Percentiles rank a stretch among this genome's conserved stretches.
phyloP scores from a whole-genome alignment of 2,797 vertebrate genomes.

The Agapornis canus region DNA sequence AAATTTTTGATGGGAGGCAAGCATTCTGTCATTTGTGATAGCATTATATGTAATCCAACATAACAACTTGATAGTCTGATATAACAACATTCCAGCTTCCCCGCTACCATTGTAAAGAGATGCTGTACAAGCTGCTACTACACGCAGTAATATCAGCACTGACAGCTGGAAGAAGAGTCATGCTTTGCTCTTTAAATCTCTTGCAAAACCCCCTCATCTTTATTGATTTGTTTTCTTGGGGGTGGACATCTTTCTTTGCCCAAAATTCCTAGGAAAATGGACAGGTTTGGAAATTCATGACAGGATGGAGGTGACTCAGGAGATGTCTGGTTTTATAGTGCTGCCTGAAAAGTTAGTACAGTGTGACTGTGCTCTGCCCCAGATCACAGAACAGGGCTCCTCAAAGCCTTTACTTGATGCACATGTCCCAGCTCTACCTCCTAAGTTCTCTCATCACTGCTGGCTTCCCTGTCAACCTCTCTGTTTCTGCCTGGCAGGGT shows the following conservation, averaged over 20 bases:
- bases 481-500: background rate
- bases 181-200: background rate
- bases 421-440: background rate
- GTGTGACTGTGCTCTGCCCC: background rate
- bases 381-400: background rate
- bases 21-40: slow-evolving; percentile 53
- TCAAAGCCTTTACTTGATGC: background rate
- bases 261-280: background rate
- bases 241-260: background rate
- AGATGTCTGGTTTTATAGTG: background rate
- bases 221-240: background rate
- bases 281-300: background rate
- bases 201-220: background rate
- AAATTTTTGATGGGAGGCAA: slow-evolving; percentile 67
- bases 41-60: slow-evolving; percentile 61
- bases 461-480: background rate
- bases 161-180: slow-evolving; percentile 4
- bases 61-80: slow-evolving; percentile 68
- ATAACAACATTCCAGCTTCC: slow-evolving; percentile 51
- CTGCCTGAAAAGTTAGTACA: background rate
- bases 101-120: slow-evolving; percentile 8
- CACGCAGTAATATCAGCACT: background rate
- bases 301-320: background rate
- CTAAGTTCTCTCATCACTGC: background rate
- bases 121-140: background rate